A percentile compares a stretch with the other conserved stretches of the same genome.
These are phyloP conservation scores for Salminus brasiliensis DNA, from an alignment of 2,113 vertebrate genomes.

Conservation along the genomic window DNA sequence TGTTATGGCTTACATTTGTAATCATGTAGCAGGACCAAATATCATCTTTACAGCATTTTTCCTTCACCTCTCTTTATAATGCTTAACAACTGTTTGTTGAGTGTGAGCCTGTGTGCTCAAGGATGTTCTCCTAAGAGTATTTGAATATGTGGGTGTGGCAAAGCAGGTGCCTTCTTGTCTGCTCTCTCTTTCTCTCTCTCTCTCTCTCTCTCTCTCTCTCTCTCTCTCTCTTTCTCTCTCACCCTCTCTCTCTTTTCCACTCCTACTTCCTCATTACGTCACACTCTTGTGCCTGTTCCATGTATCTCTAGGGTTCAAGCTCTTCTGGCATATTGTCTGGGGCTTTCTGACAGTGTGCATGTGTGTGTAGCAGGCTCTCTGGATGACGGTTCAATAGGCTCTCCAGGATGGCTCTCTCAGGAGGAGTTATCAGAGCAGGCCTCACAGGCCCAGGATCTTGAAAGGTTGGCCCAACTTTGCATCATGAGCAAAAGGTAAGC, in stretches of 20 bases:
- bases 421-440: constrained; percentile 80
- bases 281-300: constrained; percentile 4
- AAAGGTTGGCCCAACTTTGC: constrained; percentile 78
- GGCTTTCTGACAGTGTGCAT: constrained; percentile 56
- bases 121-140: constrained; percentile 20
- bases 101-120: constrained; percentile 13
- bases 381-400: constrained; percentile 76
- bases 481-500: constrained; percentile 84
- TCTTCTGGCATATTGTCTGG: constrained; percentile 3
- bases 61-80: not conserved
- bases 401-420: constrained; percentile 72
- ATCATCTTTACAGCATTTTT: not conserved
- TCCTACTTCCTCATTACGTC: not conserved
- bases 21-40: not conserved
- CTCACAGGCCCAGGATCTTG: constrained; percentile 75
- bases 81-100: not conserved
- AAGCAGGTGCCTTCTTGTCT: not conserved
- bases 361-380: constrained; percentile 80
- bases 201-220: not conserved
- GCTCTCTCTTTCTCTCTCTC: not conserved
- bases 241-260: not conserved
- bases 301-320: constrained; percentile 6
- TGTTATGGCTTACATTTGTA: no score
- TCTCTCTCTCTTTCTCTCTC: constrained; percentile 2
- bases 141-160: constrained; percentile 40